A percentile compares a stretch with the other conserved stretches of the same genome.
These are phyloP conservation scores for Coccyzus lansbergi DNA, from an alignment of 2,797 vertebrate species.

Conservation along the genomic window DNA sequence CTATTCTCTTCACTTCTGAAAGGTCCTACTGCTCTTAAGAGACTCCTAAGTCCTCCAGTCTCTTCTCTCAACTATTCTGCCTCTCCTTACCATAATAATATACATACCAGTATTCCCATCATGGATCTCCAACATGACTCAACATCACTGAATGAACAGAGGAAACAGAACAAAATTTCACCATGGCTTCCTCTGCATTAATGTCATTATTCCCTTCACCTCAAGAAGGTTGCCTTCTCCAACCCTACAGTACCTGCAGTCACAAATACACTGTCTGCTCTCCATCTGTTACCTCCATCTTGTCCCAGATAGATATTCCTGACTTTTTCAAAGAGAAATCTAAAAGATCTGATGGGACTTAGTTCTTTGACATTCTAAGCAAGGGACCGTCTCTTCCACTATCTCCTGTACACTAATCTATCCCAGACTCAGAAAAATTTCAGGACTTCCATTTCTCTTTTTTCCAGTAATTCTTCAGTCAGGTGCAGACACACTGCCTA, in stretches of 20 bases:
- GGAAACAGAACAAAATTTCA: background rate
- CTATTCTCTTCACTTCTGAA: background rate
- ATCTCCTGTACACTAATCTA: background rate
- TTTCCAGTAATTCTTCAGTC: background rate
- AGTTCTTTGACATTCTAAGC: background rate
- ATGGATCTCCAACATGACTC: background rate
- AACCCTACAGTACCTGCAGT: background rate
- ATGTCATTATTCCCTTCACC: background rate
- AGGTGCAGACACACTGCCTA: background rate
- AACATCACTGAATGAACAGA: background rate
- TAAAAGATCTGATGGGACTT: background rate
- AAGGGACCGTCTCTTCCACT: background rate
- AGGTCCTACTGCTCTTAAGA: background rate
- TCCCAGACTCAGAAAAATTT: background rate
- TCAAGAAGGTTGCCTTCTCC: background rate
- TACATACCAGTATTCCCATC: background rate
- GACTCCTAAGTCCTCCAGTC: background rate
- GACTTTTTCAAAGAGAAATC: background rate
- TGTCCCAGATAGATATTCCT: background rate
- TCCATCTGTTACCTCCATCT: background rate
- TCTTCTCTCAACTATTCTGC: background rate
- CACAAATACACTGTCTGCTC: background rate
- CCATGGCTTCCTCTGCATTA: background rate
- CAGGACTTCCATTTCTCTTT: background rate
- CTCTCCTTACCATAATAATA: background rate